These are phyloP conservation scores for Platycercus adscitus DNA, from an alignment of 2,113 vertebrate species.

Conservation along the genomic window DNA sequence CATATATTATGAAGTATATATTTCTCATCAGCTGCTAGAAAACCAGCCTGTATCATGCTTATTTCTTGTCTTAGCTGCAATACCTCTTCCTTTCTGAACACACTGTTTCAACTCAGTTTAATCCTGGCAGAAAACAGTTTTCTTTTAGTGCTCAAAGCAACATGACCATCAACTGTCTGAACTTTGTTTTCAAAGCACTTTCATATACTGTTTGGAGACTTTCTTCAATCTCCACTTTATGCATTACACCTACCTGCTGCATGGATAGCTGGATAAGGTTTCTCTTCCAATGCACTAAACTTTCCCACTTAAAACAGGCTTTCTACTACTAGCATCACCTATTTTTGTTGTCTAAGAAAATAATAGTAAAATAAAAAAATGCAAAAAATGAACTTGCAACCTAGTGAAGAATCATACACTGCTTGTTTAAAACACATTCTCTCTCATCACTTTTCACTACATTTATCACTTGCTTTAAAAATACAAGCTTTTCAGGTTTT, in stretches of 20 bases:
- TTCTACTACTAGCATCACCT: neutral
- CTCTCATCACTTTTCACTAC: neutral
- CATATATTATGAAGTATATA: neutral
- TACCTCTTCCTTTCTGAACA: neutral
- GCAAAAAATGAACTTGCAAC: neutral
- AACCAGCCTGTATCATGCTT: neutral
- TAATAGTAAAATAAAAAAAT: neutral
- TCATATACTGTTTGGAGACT: neutral
- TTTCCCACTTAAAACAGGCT: neutral
- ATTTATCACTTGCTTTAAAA: conserved; percentile 1
- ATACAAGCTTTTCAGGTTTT: neutral
- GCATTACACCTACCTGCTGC: neutral
- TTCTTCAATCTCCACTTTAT: neutral
- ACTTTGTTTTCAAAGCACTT: neutral
- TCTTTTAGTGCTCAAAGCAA: neutral
- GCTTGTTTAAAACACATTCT: neutral
- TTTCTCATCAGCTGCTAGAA: neutral
- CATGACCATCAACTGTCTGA: neutral
- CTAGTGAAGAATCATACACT: neutral
- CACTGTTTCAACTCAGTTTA: neutral
- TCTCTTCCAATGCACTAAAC: neutral
- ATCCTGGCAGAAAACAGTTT: neutral
- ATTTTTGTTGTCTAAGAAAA: neutral
- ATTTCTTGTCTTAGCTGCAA: neutral
- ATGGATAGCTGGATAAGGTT: neutral